Conservation (phyloP, 37 sponge, comb jelly and placozoan species). For the Agelas oroides region DNA sequence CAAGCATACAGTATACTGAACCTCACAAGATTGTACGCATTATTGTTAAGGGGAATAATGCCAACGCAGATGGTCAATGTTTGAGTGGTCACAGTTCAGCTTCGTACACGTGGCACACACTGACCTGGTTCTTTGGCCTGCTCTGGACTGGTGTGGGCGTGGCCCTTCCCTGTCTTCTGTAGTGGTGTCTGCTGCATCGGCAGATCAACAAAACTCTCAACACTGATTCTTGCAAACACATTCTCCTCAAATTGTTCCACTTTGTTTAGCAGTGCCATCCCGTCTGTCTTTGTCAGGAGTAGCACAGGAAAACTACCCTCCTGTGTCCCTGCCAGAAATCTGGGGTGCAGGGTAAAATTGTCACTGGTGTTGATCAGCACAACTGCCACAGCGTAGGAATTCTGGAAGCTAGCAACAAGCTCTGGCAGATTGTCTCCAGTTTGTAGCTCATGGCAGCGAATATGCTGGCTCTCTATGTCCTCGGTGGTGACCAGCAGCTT, state of each 20-base stretch:
- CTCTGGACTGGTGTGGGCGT: too few relatives aligned
- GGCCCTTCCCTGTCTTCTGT: too few relatives aligned
- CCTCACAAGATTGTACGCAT: too few relatives aligned
- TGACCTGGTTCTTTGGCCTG: too few relatives aligned
- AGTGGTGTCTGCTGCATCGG: too few relatives aligned
- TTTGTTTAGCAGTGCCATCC: slow-evolving; percentile 10
- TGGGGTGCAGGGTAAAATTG: slow-evolving; percentile 4
- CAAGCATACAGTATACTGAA: too few relatives aligned
- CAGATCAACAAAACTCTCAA: too few relatives aligned
- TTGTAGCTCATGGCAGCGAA: slow-evolving; percentile 43
- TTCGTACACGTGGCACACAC: too few relatives aligned
- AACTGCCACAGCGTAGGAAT: slow-evolving; percentile 28
- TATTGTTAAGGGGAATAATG: too few relatives aligned
- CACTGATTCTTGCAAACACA: neutral
- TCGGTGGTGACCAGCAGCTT: slow-evolving; percentile 40
- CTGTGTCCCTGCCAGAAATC: neutral
- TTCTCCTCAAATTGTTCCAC: slow-evolving; percentile 23
- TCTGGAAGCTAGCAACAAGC: slow-evolving; percentile 16
- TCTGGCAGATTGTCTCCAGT: slow-evolving; percentile 17
- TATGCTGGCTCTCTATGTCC: slow-evolving; percentile 41
- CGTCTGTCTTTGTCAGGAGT: slow-evolving; percentile 41
- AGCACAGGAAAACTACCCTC: slow-evolving; percentile 20
- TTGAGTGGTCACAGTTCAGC: too few relatives aligned
- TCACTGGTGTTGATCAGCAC: slow-evolving; percentile 60
- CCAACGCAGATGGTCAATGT: too few relatives aligned